Conservation (phyloP, 1,140 invertebrate species). For the Apis dorsata region DNA sequence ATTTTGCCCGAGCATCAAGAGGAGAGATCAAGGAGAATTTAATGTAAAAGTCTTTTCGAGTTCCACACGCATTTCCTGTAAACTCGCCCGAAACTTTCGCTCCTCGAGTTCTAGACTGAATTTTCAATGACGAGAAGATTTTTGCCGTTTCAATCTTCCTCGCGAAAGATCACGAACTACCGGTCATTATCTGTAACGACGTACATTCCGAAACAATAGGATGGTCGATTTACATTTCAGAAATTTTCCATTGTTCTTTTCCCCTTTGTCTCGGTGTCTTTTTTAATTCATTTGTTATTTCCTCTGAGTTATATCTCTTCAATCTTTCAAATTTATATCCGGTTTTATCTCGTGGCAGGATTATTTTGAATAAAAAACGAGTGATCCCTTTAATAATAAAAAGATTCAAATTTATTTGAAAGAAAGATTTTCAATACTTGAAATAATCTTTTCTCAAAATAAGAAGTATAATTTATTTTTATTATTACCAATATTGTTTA, state of each 20-base stretch:
- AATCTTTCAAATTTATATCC: not conserved
- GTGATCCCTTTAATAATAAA: too few relatives aligned
- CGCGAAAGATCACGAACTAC: not conserved
- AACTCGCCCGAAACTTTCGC: not conserved
- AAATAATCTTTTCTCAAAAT: too few relatives aligned
- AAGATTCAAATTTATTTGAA: too few relatives aligned
- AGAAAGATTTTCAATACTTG: too few relatives aligned
- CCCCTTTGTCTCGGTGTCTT: not conserved
- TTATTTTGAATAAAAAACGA: too few relatives aligned
- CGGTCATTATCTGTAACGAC: not conserved
- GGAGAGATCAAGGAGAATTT: not conserved
- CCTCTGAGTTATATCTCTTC: not conserved
- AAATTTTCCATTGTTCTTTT: not conserved
- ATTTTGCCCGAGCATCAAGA: not conserved
- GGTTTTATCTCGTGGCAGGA: not conserved
- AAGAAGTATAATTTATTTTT: too few relatives aligned
- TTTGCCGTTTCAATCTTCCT: not conserved
- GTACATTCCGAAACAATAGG: not conserved
- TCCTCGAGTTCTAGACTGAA: not conserved
- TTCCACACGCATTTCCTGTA: not conserved
- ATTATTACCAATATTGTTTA: too few relatives aligned
- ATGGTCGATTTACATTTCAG: conserved; percentile 25
- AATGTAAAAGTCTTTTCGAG: conserved; percentile 12
- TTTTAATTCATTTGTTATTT: not conserved
- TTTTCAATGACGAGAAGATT: not conserved